These are phyloP conservation scores for Dolichomitus sp. DNA, from an alignment of 2,888 invertebrate genomes.

Conservation along the genomic window DNA sequence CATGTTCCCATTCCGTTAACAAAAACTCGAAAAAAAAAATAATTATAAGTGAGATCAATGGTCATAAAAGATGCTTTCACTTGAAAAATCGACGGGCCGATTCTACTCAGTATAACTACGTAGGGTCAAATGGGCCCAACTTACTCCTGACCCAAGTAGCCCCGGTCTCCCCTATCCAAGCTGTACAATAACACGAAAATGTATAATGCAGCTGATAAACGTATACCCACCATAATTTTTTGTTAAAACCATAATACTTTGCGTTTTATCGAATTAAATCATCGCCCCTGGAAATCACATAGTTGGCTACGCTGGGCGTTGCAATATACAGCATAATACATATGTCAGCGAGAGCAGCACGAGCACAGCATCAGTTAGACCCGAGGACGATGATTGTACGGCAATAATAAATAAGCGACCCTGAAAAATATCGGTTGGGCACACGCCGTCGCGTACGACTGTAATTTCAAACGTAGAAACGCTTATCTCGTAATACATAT, in stretches of 20 bases:
- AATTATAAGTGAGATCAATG: too few species aligned
- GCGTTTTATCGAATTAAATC: slow-evolving; percentile 40
- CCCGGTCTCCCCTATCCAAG: not conserved
- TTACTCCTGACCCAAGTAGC: too few species aligned
- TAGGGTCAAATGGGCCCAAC: too few species aligned
- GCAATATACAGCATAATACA: slow-evolving; percentile 38
- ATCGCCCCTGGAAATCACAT: slow-evolving; percentile 50
- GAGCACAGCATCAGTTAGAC: slow-evolving; percentile 11
- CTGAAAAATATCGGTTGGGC: slow-evolving; percentile 52
- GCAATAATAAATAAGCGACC: slow-evolving; percentile 43
- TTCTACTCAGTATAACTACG: too few species aligned
- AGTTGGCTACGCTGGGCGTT: slow-evolving; percentile 40
- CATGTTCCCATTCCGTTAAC: slow-evolving; percentile 34
- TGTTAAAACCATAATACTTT: slow-evolving; percentile 9
- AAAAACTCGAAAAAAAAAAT: slow-evolving; percentile 11
- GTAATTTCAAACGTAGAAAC: slow-evolving; percentile 58
- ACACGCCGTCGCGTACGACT: slow-evolving; percentile 39
- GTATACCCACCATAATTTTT: slow-evolving; percentile 3
- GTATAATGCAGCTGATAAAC: slow-evolving; percentile 3
- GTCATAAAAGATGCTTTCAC: too few species aligned
- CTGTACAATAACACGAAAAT: not conserved
- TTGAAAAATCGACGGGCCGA: too few species aligned
- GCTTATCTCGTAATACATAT: not conserved
- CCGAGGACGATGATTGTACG: slow-evolving; percentile 43
- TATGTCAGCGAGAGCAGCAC: not conserved